These are phyloP conservation scores for Graphium colonna DNA, from an alignment of 2,888 invertebrate genomes.

Conservation along the genomic window DNA sequence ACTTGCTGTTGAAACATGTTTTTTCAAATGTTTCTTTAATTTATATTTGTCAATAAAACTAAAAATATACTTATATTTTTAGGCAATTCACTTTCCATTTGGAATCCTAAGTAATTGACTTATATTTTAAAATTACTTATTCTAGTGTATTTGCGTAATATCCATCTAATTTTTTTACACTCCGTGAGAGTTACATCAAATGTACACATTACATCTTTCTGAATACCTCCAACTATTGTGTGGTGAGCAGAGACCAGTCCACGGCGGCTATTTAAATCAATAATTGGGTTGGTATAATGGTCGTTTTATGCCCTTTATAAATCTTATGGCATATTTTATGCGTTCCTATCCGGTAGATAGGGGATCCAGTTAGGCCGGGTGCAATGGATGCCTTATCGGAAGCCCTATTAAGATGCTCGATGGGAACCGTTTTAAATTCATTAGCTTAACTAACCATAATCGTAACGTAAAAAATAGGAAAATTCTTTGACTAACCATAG, in stretches of 20 bases:
- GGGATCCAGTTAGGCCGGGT: slow-evolving; percentile 10
- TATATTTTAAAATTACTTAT: too few species aligned
- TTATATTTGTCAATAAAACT: too few species aligned
- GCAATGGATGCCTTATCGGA: slow-evolving; percentile 11
- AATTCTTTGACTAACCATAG: too few species aligned
- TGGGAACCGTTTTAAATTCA: slow-evolving; percentile 16
- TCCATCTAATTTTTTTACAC: background rate
- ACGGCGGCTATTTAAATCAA: slow-evolving; percentile 41
- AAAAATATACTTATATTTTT: too few species aligned
- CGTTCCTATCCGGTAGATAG: slow-evolving; percentile 20
- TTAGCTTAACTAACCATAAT: slow-evolving; percentile 3
- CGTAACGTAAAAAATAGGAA: too few species aligned
- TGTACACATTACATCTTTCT: background rate
- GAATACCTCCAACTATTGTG: background rate
- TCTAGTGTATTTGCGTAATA: too few species aligned
- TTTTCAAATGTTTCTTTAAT: too few species aligned
- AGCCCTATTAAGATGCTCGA: slow-evolving; percentile 11
- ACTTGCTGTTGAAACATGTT: too few species aligned
- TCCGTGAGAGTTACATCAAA: background rate
- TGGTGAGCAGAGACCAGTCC: background rate
- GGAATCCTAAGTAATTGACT: too few species aligned
- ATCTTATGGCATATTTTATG: slow-evolving; percentile 40
- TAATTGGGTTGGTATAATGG: slow-evolving; percentile 42
- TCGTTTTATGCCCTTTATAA: slow-evolving; percentile 38
- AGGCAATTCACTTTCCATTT: too few species aligned